Base-by-base conservation (phyloP, 1,140 invertebrate species). In the Carposina sasakii region DNA sequence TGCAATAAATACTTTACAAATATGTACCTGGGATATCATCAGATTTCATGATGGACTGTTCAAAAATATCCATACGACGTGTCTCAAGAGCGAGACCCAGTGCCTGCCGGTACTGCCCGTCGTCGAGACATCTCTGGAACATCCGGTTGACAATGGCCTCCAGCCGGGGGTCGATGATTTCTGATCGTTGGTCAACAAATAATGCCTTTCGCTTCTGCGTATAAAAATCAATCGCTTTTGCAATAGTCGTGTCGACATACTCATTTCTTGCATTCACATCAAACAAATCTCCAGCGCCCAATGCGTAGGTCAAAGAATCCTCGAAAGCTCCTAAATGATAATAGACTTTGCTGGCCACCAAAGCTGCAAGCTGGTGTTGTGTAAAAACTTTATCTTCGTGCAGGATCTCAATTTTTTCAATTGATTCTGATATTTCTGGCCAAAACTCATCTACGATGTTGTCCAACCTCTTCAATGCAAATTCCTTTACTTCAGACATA, bases 301-400 rank as follows among this genome's bases (percentile, higher is more conserved):
- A 86, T 24, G 98, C 96, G 87, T 96, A 98, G 22, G 93, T 95
- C 47, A 99, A 74, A 0, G 97, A 97, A 85, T 99, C 96, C 76
- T 98, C 94, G 86, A 97, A 99, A 3, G 95, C 95, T 21, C 97
- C 97, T 40, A 99, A 87, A 83, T 99, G 97, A 85, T 98, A 99
- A 72, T 99, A 99, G 3, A 99, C 96, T 87, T 99, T 99, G 59
- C 97, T 99, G 4, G 97, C 97, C 19, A 99, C 96, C 54, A 99
- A 89, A 20, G 98, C 97, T 41, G 98, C 98, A 34, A 99, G 81
- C 63, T 98, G 91, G 66, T 95, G 92, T 65, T 98, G 92, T 17
- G 90, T 89, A 70, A 99, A 99, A 10, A 79, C 84, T 64, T 93
- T 90, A 70, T 99, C 94, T 87, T 99, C 98, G 75, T 98, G 94